Evolutionary conservation across 2,797 vertebrate species (phyloP).

Genomic region (Acanthopagrus latus): DNA sequence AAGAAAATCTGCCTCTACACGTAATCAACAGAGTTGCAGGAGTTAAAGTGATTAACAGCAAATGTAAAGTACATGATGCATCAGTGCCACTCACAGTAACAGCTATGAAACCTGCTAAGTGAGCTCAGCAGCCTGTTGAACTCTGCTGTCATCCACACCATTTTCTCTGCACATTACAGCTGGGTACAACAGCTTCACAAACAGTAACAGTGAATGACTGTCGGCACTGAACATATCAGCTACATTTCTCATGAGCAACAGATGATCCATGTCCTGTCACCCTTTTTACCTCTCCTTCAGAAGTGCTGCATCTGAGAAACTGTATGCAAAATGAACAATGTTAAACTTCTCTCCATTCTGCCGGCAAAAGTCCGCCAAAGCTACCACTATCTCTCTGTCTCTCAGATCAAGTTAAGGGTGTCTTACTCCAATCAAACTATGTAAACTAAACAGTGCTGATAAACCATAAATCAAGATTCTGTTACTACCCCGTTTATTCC

Average conservation of each 20-base stretch:
- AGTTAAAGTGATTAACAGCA: background rate
- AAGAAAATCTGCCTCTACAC: background rate
- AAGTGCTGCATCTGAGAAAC: background rate
- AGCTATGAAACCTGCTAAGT: conserved; percentile 30
- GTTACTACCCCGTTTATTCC: too few relatives aligned
- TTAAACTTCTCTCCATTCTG: too few relatives aligned
- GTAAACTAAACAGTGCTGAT: too few relatives aligned
- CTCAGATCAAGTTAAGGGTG: too few relatives aligned
- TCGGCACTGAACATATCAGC: background rate
- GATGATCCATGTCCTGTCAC: background rate
- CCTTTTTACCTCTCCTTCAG: background rate
- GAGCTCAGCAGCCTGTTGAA: conserved; percentile 22
- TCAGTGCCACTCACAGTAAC: conserved; percentile 21
- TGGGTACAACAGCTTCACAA: background rate
- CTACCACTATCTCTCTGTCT: too few relatives aligned
- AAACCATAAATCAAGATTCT: too few relatives aligned
- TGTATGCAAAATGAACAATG: too few relatives aligned
- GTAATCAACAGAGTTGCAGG: conserved; percentile 2
- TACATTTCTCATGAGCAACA: background rate
- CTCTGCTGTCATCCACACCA: conserved; percentile 38
- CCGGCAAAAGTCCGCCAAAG: too few relatives aligned
- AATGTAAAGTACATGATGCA: conserved; percentile 17
- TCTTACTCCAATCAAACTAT: too few relatives aligned
- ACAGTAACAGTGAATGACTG: conserved; percentile 10
- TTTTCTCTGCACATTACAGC: background rate